A percentile compares a stretch with the other conserved stretches of the same genome.
Evolutionary conservation across 2,888 invertebrate species (phyloP).

Genomic region (Ommatoiulus sabulosus): DNA sequence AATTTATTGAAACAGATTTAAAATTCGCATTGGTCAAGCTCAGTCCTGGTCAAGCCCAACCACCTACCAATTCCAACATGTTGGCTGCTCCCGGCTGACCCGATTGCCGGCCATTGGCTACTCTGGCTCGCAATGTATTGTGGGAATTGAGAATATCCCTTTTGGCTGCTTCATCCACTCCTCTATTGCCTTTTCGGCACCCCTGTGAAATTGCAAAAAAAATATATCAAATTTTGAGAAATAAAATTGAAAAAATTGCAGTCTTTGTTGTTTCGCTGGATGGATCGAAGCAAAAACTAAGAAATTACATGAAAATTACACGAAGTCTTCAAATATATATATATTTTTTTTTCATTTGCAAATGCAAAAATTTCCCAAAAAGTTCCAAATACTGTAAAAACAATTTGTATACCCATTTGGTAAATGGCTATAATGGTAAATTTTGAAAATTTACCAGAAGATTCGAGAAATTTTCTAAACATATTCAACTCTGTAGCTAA

Average conservation of each 20-base stretch:
- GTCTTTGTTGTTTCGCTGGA: too few relatives aligned
- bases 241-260: background rate
- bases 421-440: too few relatives aligned
- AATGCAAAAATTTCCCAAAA: too few relatives aligned
- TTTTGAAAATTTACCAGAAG: too few relatives aligned
- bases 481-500: too few relatives aligned
- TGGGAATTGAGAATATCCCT: slow-evolving; percentile 36
- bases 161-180: background rate
- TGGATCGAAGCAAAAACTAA: too few relatives aligned
- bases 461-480: too few relatives aligned
- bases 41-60: background rate
- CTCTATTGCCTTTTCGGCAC: slow-evolving; percentile 6
- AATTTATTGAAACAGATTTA: background rate
- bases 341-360: background rate
- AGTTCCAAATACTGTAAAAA: too few relatives aligned
- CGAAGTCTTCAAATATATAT: background rate
- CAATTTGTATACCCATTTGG: too few relatives aligned
- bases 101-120: slow-evolving; percentile 50
- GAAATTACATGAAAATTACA: too few relatives aligned
- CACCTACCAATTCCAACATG: slow-evolving; percentile 50
- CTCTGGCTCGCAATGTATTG: slow-evolving; percentile 45
- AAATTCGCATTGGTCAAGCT: background rate
- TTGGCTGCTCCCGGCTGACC: slow-evolving; percentile 45
- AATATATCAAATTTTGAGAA: background rate
- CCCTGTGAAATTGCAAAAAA: background rate